Evolutionary conservation across 2,797 vertebrate species (phyloP).

Genomic region (Rhyacichthys aspro): DNA sequence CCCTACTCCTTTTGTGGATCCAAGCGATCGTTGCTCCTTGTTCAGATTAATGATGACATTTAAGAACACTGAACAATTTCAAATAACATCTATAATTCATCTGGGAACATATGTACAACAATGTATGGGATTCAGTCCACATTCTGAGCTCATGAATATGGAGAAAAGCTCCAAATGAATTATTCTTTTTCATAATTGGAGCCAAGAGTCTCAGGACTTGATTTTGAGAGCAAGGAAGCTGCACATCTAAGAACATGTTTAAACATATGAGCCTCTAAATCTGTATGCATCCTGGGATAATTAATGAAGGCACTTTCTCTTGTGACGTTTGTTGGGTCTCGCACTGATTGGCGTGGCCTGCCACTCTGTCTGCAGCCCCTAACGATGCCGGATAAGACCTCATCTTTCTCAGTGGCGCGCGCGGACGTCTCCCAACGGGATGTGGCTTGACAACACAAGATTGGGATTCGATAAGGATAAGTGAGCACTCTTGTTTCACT

Average conservation of each 20-base stretch:
- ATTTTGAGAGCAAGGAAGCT: constrained; percentile 28
- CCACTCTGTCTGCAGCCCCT: constrained; percentile 40
- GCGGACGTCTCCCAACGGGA: constrained; percentile 28
- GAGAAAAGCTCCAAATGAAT: constrained; percentile 62
- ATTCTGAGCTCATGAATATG: constrained; percentile 65
- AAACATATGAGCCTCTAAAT: not conserved
- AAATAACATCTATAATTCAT: constrained; percentile 75
- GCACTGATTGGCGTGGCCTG: constrained; percentile 33
- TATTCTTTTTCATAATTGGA: constrained; percentile 72
- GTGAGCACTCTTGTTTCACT: constrained; percentile 69
- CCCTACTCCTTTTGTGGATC: constrained; percentile 38
- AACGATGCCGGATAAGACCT: constrained; percentile 49
- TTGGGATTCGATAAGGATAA: constrained; percentile 75
- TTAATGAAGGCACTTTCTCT: constrained; percentile 44
- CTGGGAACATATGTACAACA: constrained; percentile 52
- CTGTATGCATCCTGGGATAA: not conserved
- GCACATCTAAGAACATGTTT: constrained; percentile 17
- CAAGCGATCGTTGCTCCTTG: constrained; percentile 44
- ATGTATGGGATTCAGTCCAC: constrained; percentile 56
- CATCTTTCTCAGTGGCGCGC: constrained; percentile 42
- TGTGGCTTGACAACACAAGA: constrained; percentile 59
- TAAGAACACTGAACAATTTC: constrained; percentile 72
- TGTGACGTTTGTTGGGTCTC: constrained; percentile 17
- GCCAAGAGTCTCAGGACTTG: constrained; percentile 46
- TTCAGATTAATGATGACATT: constrained; percentile 75